Evolutionary conservation across 2,888 invertebrate species (phyloP), one percentile per base, ranked within the genome.

Genomic region (Pseudococcus viburni): DNA sequence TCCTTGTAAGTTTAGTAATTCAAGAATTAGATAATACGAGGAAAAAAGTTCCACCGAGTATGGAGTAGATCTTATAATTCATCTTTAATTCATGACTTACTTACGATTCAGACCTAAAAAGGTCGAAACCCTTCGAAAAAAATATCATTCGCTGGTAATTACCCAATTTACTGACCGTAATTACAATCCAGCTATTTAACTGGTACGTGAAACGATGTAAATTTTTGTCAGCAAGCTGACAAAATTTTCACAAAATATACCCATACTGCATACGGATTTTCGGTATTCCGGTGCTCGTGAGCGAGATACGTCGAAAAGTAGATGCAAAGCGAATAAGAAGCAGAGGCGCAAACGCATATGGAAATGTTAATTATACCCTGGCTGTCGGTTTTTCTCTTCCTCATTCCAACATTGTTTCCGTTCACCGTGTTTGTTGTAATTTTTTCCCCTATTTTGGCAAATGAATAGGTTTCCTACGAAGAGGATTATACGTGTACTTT

Each of bases 361-460:
- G 73, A 73, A 33, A 73, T 73, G 73, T 73, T 73, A 73, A 73
- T 73, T 73, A 73, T 73, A 73, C 73, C 73, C 33, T 73, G 17
- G 73, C 73, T 33, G 33, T 26, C 19, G 33, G 39, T 73, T 68
- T 73, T 73, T 73, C 73, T 73, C 73, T 73, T 73, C 73, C 73
- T 73, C 33, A 33, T 33, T 73, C 73, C 73, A 17, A 17, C 33
- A 73, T 6, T 33, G 39, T 73, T 73, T 73, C 73, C 73, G 73
- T 73, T 73, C 73, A 9, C 2, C 22, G 39, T 8, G 73, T 73
- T 33, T 19, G 73, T 26, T 33, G 22, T 64, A 64, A 64, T 73
- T 73, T 73, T 73, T 39, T 12, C 33, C 33, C 39, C 17, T 33
- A 39, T 33, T 73, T 73, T 73, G 73, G 33, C 73, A 12, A 73